Conservation (phyloP, 2,113 vertebrate species). For the Gnathonemus echidnorhynchus region DNA sequence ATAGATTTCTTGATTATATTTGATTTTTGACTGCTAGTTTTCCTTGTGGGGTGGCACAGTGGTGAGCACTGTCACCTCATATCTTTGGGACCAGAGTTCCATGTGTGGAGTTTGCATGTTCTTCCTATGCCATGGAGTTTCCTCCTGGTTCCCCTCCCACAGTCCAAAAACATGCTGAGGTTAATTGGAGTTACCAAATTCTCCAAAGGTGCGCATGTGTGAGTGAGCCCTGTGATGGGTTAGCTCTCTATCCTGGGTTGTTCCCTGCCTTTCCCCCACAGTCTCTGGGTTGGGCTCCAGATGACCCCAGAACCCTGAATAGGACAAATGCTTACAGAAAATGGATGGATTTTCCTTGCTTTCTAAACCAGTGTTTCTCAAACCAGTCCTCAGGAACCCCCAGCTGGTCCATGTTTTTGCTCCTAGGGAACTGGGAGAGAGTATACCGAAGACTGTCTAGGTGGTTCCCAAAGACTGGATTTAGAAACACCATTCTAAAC, state of each 20-base stretch:
- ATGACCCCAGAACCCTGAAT: not conserved
- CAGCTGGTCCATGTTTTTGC: not conserved
- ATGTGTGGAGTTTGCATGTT: too few species aligned
- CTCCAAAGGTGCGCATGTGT: not conserved
- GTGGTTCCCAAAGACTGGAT: not conserved
- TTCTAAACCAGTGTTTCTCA: not conserved
- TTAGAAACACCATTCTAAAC: not conserved
- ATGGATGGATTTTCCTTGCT: not conserved
- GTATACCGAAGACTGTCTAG: not conserved
- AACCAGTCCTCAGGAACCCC: not conserved
- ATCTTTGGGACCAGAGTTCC: too few species aligned
- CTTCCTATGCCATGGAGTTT: not conserved
- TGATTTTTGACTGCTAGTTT: not conserved
- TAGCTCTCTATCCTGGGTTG: not conserved
- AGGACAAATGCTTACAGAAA: not conserved
- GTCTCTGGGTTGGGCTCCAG: not conserved
- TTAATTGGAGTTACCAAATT: not conserved
- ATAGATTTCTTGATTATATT: not conserved
- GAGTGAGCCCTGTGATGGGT: not conserved
- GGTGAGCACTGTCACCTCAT: not conserved
- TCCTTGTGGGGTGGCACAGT: not conserved
- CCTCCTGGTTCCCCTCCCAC: not conserved
- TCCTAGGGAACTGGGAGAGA: not conserved
- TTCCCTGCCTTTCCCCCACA: not conserved
- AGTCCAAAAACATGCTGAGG: not conserved